Evolutionary conservation across 2,113 vertebrate genomes (phyloP).

Genomic region (Zeus faber): DNA sequence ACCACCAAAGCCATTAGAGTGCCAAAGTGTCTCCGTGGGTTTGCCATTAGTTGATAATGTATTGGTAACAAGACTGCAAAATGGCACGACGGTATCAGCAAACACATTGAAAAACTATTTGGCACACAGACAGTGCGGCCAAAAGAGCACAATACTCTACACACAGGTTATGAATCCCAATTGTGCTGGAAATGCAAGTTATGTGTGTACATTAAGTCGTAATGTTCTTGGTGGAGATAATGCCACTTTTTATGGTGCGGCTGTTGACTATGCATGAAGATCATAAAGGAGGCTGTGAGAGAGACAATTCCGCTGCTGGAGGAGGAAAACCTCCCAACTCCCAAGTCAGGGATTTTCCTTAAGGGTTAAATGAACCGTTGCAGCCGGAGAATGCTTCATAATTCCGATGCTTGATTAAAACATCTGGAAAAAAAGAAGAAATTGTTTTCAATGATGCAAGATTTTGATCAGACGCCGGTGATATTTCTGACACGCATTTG

Average conservation of each 20-base stretch:
- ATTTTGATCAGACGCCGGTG: constrained; percentile 40
- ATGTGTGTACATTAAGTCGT: constrained; percentile 62
- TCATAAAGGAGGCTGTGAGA: constrained; percentile 41
- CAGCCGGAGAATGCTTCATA: background rate
- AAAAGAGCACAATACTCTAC: constrained; percentile 33
- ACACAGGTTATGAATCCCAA: constrained; percentile 40
- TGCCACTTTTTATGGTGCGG: constrained; percentile 49
- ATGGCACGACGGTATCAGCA: constrained; percentile 38
- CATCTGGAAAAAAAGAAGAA: background rate
- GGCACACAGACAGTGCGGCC: constrained; percentile 39
- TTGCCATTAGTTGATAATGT: constrained; percentile 55
- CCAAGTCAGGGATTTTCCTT: constrained; percentile 49
- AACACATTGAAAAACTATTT: constrained; percentile 36
- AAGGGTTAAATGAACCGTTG: background rate
- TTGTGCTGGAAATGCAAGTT: constrained; percentile 56
- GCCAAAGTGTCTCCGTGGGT: constrained; percentile 51
- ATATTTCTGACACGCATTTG: constrained; percentile 62
- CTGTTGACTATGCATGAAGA: constrained; percentile 66
- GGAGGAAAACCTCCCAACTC: constrained; percentile 47
- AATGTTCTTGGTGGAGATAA: constrained; percentile 56
- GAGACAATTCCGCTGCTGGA: constrained; percentile 60
- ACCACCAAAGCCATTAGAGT: constrained; percentile 56
- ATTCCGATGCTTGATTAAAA: too few relatives aligned
- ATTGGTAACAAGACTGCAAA: constrained; percentile 42
- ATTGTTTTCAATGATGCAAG: constrained; percentile 31